Conservation (phyloP, 2,797 vertebrate species). For the Bovichtus variegatus region DNA sequence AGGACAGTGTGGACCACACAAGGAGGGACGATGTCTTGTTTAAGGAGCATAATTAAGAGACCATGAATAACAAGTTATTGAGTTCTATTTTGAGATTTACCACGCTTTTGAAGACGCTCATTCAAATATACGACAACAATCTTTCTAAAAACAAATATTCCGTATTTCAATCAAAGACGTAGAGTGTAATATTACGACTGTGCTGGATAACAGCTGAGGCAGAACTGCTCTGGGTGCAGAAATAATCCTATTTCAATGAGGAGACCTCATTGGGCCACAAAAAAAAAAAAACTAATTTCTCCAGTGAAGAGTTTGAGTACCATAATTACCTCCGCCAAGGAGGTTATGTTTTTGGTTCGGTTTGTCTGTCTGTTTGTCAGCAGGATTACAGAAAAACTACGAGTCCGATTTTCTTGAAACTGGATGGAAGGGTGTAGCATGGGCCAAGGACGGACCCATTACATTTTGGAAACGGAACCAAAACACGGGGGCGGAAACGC, state of each 20-base stretch:
- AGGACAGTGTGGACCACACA: constrained; percentile 78
- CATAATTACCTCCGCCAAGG: too few species aligned
- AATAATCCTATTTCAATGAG: neutral
- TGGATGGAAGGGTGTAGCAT: too few species aligned
- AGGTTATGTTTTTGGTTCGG: too few species aligned
- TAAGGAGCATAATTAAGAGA: constrained; percentile 65
- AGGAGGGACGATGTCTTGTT: constrained; percentile 56
- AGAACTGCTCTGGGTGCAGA: neutral
- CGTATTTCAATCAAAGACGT: constrained; percentile 24
- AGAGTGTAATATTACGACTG: neutral
- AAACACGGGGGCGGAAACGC: too few species aligned
- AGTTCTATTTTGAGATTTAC: constrained; percentile 58
- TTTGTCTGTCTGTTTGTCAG: too few species aligned
- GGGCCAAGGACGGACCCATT: too few species aligned
- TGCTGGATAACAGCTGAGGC: neutral
- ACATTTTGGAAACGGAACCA: too few species aligned
- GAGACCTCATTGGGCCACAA: neutral
- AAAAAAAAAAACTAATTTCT: neutral
- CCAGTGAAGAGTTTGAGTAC: neutral
- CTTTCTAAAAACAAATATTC: neutral
- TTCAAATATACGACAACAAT: constrained; percentile 22
- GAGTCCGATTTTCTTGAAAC: too few species aligned
- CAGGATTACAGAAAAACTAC: too few species aligned
- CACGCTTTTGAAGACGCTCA: constrained; percentile 16
- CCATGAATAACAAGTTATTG: constrained; percentile 31